Base-by-base conservation (phyloP, 2,888 invertebrate genomes). In the Xanthia icteritia region DNA sequence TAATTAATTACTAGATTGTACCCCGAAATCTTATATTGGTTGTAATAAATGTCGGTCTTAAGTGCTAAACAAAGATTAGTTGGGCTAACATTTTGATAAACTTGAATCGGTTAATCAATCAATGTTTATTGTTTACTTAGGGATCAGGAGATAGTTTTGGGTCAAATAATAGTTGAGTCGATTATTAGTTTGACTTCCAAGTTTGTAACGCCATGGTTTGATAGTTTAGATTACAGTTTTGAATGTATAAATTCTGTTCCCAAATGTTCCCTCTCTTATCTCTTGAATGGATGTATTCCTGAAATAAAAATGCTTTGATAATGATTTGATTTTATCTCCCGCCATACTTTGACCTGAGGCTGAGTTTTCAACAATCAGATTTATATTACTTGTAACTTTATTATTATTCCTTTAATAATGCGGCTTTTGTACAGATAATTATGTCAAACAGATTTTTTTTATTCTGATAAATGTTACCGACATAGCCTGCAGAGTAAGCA, bases 81-180 rank as follows among this genome's bases (percentile, higher is more conserved):
- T 73, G 2, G 8, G 2, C 4, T 8, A 77, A 81, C 15, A 66
- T 70, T 82, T 68, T 75, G 79, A 65, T 68, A 39, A 66, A 54
- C 56, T 69, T 60, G 27, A 78, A 70, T 65, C 69, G 27, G 58
- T 56, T 77, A 61, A 69, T 73, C 73, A 66, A 82, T 81, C 82
- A 82, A 61, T 23, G 77, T 51, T 66, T 27, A 56, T 56, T 67
- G 56, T 71, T 70, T 70, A 70, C 80, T 79, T 66, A 8, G 23
- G 80, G 51, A 66, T 66, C 80, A n/a, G 17, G 36, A 76, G 65
- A 76, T 81, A 80, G 80, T 82, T 70, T 61, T 23, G 65, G 65
- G 80, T 82, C 70, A 58, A 61, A 48, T 69, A 54, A 69, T 48
- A 61, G 56, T 45, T 51, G 66, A 76, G 82, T 61, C 65, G 39